These are phyloP conservation scores for Neotoma lepida DNA, from an alignment of 2,113 vertebrate genomes.

Conservation along the genomic window DNA sequence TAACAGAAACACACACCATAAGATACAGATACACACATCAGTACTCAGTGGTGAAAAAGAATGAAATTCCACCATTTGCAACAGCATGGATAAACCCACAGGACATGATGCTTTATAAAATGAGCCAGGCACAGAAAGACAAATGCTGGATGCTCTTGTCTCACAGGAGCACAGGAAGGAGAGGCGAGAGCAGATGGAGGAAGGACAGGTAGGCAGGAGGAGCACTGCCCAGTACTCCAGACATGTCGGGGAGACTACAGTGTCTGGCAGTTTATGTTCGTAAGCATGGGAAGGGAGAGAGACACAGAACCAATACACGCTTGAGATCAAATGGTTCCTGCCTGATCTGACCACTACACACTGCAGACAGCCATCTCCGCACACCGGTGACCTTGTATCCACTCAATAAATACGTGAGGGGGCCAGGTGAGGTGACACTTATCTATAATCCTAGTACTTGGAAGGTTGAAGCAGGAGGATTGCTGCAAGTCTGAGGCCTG, in stretches of 20 bases:
- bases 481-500: background rate
- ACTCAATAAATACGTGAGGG: background rate
- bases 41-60: background rate
- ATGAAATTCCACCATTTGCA: background rate
- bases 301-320: too few species aligned
- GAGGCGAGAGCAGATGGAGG: background rate
- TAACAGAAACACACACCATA: background rate
- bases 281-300: background rate
- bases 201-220: background rate
- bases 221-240: background rate
- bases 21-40: background rate
- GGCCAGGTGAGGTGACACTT: too few species aligned
- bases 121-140: background rate
- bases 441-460: too few species aligned
- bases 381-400: background rate
- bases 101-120: fast-evolving
- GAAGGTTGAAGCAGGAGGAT: background rate
- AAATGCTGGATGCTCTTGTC: background rate
- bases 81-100: background rate
- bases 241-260: background rate
- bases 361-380: background rate
- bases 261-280: background rate
- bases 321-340: fast-evolving
- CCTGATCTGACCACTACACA: background rate
- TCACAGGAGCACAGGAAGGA: background rate